Percentiles rank a stretch among this genome's conserved stretches.
These are phyloP conservation scores for Mormyrops boulengeri DNA, from an alignment of 2,797 vertebrate genomes.

Conservation along the genomic window DNA sequence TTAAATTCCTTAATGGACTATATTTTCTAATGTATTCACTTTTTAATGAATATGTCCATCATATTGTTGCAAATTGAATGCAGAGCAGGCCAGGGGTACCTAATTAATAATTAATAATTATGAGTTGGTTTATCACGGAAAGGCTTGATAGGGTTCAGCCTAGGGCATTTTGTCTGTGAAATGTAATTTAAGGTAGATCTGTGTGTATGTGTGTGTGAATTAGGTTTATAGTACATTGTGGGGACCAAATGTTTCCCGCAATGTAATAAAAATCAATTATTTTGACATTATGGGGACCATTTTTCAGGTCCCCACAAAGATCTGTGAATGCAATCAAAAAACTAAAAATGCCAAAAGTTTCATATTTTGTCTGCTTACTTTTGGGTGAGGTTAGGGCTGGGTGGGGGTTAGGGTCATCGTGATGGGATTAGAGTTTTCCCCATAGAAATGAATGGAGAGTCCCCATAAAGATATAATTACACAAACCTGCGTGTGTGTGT, in stretches of 20 bases:
- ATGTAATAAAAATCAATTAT: too few relatives aligned
- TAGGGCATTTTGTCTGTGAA: conserved; percentile 8
- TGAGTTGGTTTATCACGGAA: conserved; percentile 17
- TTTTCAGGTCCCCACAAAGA: background rate
- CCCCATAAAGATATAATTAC: background rate
- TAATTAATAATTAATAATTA: conserved; percentile 24
- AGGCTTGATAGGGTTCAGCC: conserved; percentile 18
- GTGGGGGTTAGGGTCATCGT: background rate
- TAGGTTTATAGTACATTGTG: background rate
- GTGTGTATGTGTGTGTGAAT: background rate
- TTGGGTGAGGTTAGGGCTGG: background rate
- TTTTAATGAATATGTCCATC: conserved; percentile 24
- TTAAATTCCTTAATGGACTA: conserved; percentile 21
- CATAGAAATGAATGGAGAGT: background rate
- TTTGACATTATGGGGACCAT: background rate
- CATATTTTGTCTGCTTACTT: background rate
- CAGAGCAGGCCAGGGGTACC: conserved; percentile 1
- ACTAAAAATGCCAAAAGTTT: background rate
- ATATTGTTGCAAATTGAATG: conserved; percentile 21
- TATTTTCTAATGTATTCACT: conserved; percentile 20
- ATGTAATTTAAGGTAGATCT: conserved; percentile 16
- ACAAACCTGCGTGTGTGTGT: background rate
- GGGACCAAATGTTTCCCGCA: background rate
- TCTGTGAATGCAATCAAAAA: background rate
- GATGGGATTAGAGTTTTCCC: background rate